Conservation (phyloP, 2,888 invertebrate species). For the Cosmorhoe ocellata region DNA sequence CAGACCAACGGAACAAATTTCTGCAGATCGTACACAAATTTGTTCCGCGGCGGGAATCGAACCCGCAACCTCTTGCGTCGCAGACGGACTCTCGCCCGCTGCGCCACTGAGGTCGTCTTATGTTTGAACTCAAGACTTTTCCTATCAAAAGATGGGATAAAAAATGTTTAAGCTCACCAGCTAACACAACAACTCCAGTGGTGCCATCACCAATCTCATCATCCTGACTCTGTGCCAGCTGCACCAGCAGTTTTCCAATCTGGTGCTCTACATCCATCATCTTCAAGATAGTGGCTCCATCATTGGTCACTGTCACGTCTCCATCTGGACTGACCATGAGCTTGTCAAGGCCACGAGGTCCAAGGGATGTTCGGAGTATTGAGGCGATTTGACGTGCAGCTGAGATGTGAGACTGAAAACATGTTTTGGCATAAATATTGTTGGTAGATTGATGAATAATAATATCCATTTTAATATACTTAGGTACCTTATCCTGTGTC, state of each 20-base stretch:
- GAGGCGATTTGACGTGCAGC: conserved; percentile 97
- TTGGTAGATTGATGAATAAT: no score
- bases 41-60: no score
- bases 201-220: conserved; percentile 99
- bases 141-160: no score
- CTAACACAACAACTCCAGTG: conserved; percentile 96
- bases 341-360: conserved; percentile 98
- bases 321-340: conserved; percentile 98
- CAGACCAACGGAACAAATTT: no score
- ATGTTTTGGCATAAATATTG: no score
- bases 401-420: conserved; percentile 94
- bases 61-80: no score
- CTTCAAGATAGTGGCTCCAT: conserved; percentile 99
- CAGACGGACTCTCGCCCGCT: no score
- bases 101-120: no score
- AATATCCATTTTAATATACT: no score
- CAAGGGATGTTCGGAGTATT: conserved; percentile 95
- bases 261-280: conserved; percentile 99
- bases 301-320: conserved; percentile 98
- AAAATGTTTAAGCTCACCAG: conserved; percentile 63
- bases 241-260: conserved; percentile 98
- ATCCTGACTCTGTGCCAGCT: conserved; percentile 98
- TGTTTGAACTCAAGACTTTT: no score
- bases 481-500: no score
- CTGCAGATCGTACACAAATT: no score